A percentile compares a stretch with the other conserved stretches of the same genome.
phyloP scores from a whole-genome alignment of 2,888 invertebrate species.

The Masnerella sp. region DNA sequence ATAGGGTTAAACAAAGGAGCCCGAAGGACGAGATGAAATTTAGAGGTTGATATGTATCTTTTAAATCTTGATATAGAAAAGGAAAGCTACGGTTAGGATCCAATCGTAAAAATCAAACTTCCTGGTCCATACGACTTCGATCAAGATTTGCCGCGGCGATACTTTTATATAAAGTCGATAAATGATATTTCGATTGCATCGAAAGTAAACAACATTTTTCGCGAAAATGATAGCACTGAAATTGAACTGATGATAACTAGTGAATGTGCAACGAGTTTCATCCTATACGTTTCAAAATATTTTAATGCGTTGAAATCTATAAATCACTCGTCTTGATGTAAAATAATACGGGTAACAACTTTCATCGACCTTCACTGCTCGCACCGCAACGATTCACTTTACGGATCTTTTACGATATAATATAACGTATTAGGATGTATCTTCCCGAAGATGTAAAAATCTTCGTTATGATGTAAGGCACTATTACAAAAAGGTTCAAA shows the following conservation, averaged over 20 bases:
- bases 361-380: constrained; percentile 53
- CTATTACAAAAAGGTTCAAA: constrained; percentile 49
- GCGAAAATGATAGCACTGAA: too few relatives aligned
- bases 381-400: constrained; percentile 46
- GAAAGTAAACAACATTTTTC: too few relatives aligned
- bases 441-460: constrained; percentile 43
- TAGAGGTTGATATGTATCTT: constrained; percentile 47
- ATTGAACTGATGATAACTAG: too few relatives aligned
- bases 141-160: constrained; percentile 18
- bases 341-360: constrained; percentile 48
- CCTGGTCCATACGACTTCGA: constrained; percentile 24
- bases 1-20: constrained; percentile 46
- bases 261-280: neutral
- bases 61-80: constrained; percentile 51
- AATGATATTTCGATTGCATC: too few relatives aligned
- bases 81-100: constrained; percentile 42
- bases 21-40: constrained; percentile 49
- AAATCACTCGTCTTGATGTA: constrained; percentile 40
- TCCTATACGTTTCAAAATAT: constrained; percentile 30
- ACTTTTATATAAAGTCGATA: too few relatives aligned
- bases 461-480: constrained; percentile 45
- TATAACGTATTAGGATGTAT: constrained; percentile 55
- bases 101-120: constrained; percentile 40
- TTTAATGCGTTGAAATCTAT: constrained; percentile 15
- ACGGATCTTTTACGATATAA: constrained; percentile 54